Conservation (phyloP, 2,113 vertebrate species). For the Zapus hudsonius region DNA sequence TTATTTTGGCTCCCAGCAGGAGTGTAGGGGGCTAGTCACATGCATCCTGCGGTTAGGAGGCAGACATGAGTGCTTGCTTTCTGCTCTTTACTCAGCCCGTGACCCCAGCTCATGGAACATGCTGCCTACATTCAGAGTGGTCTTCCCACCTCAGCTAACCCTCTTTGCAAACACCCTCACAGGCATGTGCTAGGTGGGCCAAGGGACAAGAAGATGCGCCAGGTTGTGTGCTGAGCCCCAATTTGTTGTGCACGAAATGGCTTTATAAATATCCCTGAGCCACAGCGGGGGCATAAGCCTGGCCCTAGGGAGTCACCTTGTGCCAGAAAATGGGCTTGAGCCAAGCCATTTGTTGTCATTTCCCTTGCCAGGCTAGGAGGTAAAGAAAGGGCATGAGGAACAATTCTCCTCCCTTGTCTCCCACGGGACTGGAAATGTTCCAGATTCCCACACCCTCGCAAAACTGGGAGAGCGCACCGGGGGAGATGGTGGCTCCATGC, state of each 20-base stretch:
- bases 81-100: neutral
- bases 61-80: neutral
- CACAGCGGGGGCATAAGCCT: neutral
- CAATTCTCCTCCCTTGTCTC: neutral
- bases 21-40: neutral
- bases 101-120: neutral
- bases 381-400: neutral
- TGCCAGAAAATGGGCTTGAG: neutral
- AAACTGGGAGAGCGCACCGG: neutral
- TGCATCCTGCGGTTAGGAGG: neutral
- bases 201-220: no score
- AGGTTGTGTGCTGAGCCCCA: neutral
- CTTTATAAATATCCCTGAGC: neutral
- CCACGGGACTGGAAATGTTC: neutral
- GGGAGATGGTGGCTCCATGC: no score
- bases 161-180: neutral
- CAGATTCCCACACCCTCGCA: neutral
- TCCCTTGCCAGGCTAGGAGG: neutral
- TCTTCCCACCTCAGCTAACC: neutral
- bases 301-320: neutral
- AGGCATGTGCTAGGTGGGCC: neutral
- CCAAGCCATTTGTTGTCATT: neutral
- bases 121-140: neutral
- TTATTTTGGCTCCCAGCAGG: no score
- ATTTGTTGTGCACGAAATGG: neutral